These are phyloP conservation scores for Australoheros facetus DNA, from an alignment of 2,797 vertebrate species.

Conservation along the genomic window DNA sequence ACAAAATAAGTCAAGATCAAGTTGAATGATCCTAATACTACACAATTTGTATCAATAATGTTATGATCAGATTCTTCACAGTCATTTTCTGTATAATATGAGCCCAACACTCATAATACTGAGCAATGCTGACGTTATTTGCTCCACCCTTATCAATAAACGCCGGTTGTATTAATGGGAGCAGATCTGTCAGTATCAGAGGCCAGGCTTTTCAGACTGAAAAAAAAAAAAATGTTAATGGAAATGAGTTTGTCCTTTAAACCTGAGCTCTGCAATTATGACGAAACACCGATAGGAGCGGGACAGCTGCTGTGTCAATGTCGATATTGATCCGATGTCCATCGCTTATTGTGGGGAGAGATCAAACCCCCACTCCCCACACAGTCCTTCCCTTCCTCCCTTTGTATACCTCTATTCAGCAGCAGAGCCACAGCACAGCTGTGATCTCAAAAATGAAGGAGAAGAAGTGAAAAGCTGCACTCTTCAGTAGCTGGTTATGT, in stretches of 20 bases:
- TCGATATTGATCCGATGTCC: slow-evolving; percentile 79
- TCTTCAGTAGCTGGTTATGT: not conserved
- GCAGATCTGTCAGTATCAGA: slow-evolving; percentile 44
- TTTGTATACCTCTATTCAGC: slow-evolving; percentile 65
- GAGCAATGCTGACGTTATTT: slow-evolving; percentile 8
- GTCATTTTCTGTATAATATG: not conserved
- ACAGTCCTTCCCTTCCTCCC: slow-evolving; percentile 32
- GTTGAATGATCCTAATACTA: not conserved
- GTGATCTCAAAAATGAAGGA: slow-evolving; percentile 39
- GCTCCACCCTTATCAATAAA: slow-evolving; percentile 45
- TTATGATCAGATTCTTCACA: not conserved
- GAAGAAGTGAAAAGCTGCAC: not conserved
- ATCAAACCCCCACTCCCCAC: slow-evolving; percentile 46
- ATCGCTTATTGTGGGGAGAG: slow-evolving; percentile 65
- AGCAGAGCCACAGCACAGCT: slow-evolving; percentile 62
- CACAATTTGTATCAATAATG: not conserved
- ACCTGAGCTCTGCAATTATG: slow-evolving; percentile 60
- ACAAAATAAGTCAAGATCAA: not conserved
- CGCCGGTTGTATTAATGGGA: slow-evolving; percentile 51
- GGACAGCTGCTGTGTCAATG: slow-evolving; percentile 80
- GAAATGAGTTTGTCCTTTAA: slow-evolving; percentile 70
- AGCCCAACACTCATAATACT: not conserved
- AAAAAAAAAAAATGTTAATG: slow-evolving; percentile 49
- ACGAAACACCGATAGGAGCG: slow-evolving; percentile 64
- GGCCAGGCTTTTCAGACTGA: slow-evolving; percentile 30